Evolutionary conservation across 2,113 vertebrate species (phyloP), one percentile per base, ranked within the genome.

Genomic region (Leucopsar rothschildi): DNA sequence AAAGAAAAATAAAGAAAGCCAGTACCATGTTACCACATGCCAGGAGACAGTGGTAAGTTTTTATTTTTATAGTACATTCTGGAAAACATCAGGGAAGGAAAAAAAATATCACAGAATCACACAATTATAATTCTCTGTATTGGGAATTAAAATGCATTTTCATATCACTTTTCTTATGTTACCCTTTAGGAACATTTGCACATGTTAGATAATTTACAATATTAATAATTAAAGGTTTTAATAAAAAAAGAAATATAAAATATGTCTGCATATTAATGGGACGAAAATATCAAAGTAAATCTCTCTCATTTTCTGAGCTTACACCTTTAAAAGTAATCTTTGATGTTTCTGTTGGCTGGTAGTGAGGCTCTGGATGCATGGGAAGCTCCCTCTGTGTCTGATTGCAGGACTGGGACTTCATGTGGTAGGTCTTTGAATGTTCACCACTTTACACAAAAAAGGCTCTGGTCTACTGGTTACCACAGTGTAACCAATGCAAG

Each of bases 1-100:
- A 93, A 96, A 96, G 90, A 92, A 96, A 96, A 96, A 94, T 92
- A 96, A 95, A 96, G 96, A 1, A 84, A 93, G 88, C 83, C 95
- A 95, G 95, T 88, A 87, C 94, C 95, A 86, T 89, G 84, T 70
- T 92, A 95, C 90, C 90, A 81, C 93, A 94, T 88, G 96, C 95
- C 96, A 96, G 93, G 94, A 97, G 94, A 96, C 88, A 95, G 96
- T 95, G 96, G 96, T 97, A 82, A 97, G 88, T 40, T 97, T 94
- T 90, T 97, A 80, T 97, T 97, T 97, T 96, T 92, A 95, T 84
- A 96, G 95, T 78, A 90, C 95, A 92, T 96, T 96, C 92, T 94
- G 95, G 86, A 97, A 97, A 96, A 93, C 92, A 94, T 95, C 90
- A 89, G 88, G 83, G 82, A 93, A 88, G 77, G 85, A 66, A 92